Base-by-base conservation (phyloP, 2,888 invertebrate genomes). In the Nectonema munidae region DNA sequence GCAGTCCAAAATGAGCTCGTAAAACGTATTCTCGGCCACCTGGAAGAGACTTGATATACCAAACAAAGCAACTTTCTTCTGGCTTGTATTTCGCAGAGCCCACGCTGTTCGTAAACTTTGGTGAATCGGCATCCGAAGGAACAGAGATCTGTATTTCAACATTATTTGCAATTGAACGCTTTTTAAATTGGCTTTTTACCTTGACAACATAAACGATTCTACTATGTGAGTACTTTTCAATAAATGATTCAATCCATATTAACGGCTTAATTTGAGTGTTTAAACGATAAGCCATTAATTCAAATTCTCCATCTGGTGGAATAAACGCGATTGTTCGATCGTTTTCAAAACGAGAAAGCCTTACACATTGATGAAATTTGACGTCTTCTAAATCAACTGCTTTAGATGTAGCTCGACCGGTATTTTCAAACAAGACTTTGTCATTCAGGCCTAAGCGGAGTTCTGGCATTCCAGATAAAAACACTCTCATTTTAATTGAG, bases 181-280 rank as follows among this genome's bases (percentile, higher is more conserved):
- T 64, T 53, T 89, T 89, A 55, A 89, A 95, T 56, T 89, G 89
- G 20, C 81, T 81, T 56, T 86, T 79, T 0, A 50, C 50, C 59
- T 89, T 89, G 40, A 89, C 79, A 83, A 89, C 89, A 54, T 81
- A 89, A 51, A 89, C 89, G 6, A 95, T 83, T 44, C 89, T 64
- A 41, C 83, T 83, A 55, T 89, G 86, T 9, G 73, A 77, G 58
- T 89, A 83, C 16, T 83, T 66, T 53, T 89, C 89, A 50, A 89
- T 86, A 2, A 83, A 79, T 3, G 86, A 83, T 55, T 95, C 89
- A 43, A 95, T 86, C 89, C 89, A 89, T 51, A 89, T 83, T 43
- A 89, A 56, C 1, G 89, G 89, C 51, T 95, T 89, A 49, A 74
- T 81, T 55, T 83, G 83, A 13, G 86, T 89, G 54, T 79, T 86